Evolutionary conservation across 2,797 vertebrate species (phyloP), one percentile per base, ranked within the genome.

Genomic region (Bothrops alternatus): DNA sequence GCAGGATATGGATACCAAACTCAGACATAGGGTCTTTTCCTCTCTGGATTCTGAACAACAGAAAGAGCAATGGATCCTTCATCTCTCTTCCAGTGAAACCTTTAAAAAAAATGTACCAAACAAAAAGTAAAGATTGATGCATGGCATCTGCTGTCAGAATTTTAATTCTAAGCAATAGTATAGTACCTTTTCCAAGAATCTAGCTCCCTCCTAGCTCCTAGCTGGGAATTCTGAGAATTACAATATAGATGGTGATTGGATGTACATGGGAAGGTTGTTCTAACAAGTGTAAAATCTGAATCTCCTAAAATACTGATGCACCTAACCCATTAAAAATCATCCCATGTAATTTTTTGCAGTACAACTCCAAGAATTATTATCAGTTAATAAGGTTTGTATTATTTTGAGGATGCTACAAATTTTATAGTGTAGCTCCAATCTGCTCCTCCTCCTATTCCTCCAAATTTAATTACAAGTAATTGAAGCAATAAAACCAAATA

Each of bases 21-120:
- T 85, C 96, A 97, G 87, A 20, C 47, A 6, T 95, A 97, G 73
- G 98, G 95, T 97, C 97, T 98, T 96, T 99, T 99, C 95, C 97
- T 94, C 93, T 98, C 97, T 2, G 99, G 99, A 94, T 99, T 98
- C 96, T 99, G 99, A 90, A 97, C 94, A 58, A 99, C 95, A 92
- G 96, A 97, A 91, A 99, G 96, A 3, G 98, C 98, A 42, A 98
- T 56, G 6, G 97, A 98, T 42, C 96, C 97, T 50, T 97, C 95
- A 60, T 96, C 93, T 96, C 98, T 98, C 91, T 97, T 97, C 99
- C 99, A 99, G 93, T 86, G 65, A 91, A 98, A 99, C 96, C 99
- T 99, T 94, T 63, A 86, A 94, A 96, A 20, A 55, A 18, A 73
- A 53, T 0, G 89, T 20, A 42, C 20, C 37, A 82, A 18, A 91